A percentile compares a stretch with the other conserved stretches of the same genome.
These are phyloP conservation scores for Enteromius radiatus DNA, from an alignment of 2,797 vertebrate genomes.

Conservation along the genomic window DNA sequence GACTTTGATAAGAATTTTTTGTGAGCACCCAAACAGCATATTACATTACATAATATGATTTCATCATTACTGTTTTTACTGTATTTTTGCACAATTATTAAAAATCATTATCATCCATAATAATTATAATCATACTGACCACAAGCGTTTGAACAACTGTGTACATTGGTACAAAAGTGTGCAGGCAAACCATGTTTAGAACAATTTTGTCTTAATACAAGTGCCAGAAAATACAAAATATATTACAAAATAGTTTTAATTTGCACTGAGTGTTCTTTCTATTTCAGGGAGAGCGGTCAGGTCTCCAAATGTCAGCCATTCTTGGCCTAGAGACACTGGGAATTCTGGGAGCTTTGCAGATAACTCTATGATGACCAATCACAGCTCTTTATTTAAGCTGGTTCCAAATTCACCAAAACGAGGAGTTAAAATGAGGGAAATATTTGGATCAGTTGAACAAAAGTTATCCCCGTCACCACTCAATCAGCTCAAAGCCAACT, in stretches of 20 bases:
- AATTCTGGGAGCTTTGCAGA: constrained; percentile 35
- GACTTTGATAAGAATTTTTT: neutral
- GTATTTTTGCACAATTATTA: neutral
- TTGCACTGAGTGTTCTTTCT: neutral
- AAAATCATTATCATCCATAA: neutral
- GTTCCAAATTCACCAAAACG: constrained; percentile 58
- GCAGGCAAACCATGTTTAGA: neutral
- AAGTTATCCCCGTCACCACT: constrained; percentile 56
- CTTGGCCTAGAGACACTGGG: constrained; percentile 36
- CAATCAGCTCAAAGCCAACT: constrained; percentile 26
- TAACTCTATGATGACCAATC: constrained; percentile 60
- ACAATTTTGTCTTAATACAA: neutral
- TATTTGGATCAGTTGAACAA: constrained; percentile 57
- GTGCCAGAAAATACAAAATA: neutral
- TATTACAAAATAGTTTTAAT: neutral
- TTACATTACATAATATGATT: neutral
- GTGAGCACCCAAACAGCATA: neutral
- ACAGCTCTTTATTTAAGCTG: constrained; percentile 71
- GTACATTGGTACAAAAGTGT: neutral
- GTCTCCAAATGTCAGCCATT: constrained; percentile 8
- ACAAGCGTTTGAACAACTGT: neutral
- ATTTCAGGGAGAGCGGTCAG: constrained; percentile 63
- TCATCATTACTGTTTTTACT: neutral
- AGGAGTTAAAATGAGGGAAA: constrained; percentile 63
- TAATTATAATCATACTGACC: neutral